phyloP scores from a whole-genome alignment of 2,888 invertebrate genomes.

The Hypolimnas misippus region DNA sequence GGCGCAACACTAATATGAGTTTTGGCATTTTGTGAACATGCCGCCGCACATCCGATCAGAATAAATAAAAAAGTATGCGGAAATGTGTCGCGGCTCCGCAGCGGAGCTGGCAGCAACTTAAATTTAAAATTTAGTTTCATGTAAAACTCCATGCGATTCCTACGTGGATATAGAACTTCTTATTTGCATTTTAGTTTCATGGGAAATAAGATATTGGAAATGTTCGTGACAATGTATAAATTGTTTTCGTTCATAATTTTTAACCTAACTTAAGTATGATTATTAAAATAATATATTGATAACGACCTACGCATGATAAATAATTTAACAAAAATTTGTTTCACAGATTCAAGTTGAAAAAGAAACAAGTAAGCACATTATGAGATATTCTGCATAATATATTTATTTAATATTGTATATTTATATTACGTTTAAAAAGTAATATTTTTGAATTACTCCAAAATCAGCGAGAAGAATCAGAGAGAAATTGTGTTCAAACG shows the following conservation, averaged over 20 bases:
- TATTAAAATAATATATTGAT: too few relatives aligned
- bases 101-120: conserved; percentile 10
- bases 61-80: conserved; percentile 15
- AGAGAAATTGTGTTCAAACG: too few relatives aligned
- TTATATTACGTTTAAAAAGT: too few relatives aligned
- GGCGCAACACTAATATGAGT: conserved; percentile 7
- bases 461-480: too few relatives aligned
- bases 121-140: conserved; percentile 13
- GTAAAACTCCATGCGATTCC: conserved; percentile 2
- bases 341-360: too few relatives aligned
- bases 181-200: background rate
- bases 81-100: conserved; percentile 8
- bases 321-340: too few relatives aligned
- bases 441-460: too few relatives aligned
- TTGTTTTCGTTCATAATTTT: too few relatives aligned
- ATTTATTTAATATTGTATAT: background rate
- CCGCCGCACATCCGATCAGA: conserved; percentile 13
- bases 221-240: background rate
- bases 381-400: background rate
- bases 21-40: conserved; percentile 15
- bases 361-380: too few relatives aligned
- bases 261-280: too few relatives aligned
- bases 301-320: too few relatives aligned
- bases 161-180: background rate
- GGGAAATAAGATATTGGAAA: background rate